Conservation (phyloP, 2,797 vertebrate genomes). For the Mormyrops attenuatus region DNA sequence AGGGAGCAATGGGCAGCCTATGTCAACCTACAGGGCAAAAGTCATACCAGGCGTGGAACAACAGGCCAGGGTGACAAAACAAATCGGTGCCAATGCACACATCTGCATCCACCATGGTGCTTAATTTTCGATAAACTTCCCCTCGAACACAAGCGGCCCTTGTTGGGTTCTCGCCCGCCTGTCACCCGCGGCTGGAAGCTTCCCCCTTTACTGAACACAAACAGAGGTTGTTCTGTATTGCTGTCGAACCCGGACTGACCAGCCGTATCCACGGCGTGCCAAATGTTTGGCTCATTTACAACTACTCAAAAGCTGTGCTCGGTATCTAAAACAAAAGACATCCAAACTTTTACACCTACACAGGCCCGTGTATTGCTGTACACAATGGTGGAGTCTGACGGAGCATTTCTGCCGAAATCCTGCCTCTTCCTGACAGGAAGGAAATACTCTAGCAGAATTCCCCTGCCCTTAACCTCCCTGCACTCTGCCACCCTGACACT, state of each 20-base stretch:
- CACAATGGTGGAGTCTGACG: background rate
- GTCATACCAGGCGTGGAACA: background rate
- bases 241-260: background rate
- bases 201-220: constrained; percentile 7
- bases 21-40: background rate
- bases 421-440: background rate
- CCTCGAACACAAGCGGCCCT: background rate
- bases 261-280: background rate
- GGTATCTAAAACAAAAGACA: background rate
- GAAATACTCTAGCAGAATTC: background rate
- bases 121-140: constrained; percentile 2
- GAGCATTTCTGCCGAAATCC: background rate
- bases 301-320: background rate
- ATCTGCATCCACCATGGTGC: background rate
- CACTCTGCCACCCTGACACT: background rate
- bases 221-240: background rate
- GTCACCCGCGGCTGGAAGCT: background rate
- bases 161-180: background rate
- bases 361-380: background rate
- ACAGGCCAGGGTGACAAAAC: background rate
- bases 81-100: background rate
- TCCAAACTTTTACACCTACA: background rate
- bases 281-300: background rate
- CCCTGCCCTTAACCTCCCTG: background rate
- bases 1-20: background rate